These are phyloP conservation scores for Tanypteryx hageni DNA, from an alignment of 2,888 invertebrate species.

Conservation along the genomic window DNA sequence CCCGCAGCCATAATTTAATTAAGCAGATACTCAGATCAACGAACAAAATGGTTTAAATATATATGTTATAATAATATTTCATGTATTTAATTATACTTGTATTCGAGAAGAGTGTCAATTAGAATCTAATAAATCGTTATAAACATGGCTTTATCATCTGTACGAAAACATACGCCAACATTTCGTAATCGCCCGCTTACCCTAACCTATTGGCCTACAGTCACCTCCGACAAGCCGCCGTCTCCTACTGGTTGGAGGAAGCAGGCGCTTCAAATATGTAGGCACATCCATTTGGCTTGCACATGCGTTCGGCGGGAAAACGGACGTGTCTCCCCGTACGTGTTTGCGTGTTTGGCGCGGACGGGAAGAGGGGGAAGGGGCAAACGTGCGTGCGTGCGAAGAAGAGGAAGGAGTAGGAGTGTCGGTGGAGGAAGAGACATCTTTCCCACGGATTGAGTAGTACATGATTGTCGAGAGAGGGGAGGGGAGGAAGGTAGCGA, in stretches of 20 bases:
- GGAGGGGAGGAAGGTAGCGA: neutral
- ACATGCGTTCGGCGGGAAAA: neutral
- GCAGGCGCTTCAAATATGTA: slow-evolving; percentile 39
- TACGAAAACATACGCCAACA: neutral
- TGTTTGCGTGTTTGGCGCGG: slow-evolving; percentile 47
- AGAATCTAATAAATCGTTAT: too few species aligned
- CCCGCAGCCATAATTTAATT: too few species aligned
- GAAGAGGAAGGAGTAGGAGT: neutral
- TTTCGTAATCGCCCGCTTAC: slow-evolving; percentile 6
- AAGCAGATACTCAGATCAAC: too few species aligned
- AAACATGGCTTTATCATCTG: too few species aligned
- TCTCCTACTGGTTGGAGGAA: slow-evolving; percentile 6
- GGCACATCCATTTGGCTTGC: slow-evolving; percentile 61
- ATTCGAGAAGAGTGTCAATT: too few species aligned
- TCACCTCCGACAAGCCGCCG: neutral
- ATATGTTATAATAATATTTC: too few species aligned
- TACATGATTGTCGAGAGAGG: slow-evolving; percentile 54
- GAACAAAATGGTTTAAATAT: too few species aligned
- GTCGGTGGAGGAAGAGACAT: neutral
- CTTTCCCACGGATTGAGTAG: slow-evolving; percentile 56
- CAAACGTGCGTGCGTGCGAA: neutral
- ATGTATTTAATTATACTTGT: too few species aligned
- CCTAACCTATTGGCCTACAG: slow-evolving; percentile 54
- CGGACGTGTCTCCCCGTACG: neutral
- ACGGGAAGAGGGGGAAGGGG: neutral